Evolutionary conservation across 2,113 vertebrate species (phyloP), one percentile per base, ranked within the genome.

Genomic region (Sinocyclocheilus rhinocerous): DNA sequence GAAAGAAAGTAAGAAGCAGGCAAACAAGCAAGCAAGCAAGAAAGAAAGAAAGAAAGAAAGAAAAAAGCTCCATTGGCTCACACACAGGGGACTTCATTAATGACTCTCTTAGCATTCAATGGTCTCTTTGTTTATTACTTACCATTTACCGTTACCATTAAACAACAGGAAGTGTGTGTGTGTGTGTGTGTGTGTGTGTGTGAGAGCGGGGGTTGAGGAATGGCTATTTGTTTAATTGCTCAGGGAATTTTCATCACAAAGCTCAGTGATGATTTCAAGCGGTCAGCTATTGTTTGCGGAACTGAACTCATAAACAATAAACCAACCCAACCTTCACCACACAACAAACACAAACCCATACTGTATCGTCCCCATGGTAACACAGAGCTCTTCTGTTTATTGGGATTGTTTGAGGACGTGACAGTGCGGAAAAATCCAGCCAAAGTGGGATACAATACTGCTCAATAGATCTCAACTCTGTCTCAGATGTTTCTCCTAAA

Each of bases 131-230:
- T 75, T 87, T 67, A 83, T 24, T 76, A 36, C 76, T 45, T 11
- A 69, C 70, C 84, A 48, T 72, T 87, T 87, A 78, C 73, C 48
- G 75, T 77, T 70, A 73, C 67, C 65, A 57, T 73, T 83, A 83
- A 83, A 73, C 81, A 73, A 83, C 81, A 83, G 67, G 81, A 72
- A 73, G 75, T 42, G 39, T 42, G 8, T 42, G 42, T 42, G 42
- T 42, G 42, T 42, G 42, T 42, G 7, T 42, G 42, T 42, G 42
- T 42, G 36, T 36, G 36, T 6, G 36, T 6, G 36, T 6, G 36
- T 6, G 36, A 36, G 36, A 36, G 5, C 0, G 36, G 29, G 29
- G 29, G 29, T 33, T 36, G 45, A 45, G 45, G 45, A 48, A 48
- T 3, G 45, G 11, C 45, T 48, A 12, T 86, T 83, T 83, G 48